Evolutionary conservation across 2,888 invertebrate species (phyloP).

Genomic region (Yponomeuta malinellus): DNA sequence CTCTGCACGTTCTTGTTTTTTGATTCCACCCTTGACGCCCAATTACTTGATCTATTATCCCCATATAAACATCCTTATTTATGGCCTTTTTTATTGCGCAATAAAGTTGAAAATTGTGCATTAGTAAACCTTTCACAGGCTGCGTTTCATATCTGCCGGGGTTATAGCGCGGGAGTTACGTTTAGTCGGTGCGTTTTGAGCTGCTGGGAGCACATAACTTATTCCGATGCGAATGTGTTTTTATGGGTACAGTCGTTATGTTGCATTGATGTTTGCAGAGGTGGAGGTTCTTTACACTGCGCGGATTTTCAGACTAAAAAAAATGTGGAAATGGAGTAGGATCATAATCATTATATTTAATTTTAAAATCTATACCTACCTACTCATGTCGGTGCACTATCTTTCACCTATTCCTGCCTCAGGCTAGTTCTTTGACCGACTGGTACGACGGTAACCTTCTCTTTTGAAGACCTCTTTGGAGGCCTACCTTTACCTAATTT

Average conservation of each 20-base stretch:
- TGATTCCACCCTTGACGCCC: slow-evolving; percentile 43
- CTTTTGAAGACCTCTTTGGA: too few relatives aligned
- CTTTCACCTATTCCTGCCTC: too few relatives aligned
- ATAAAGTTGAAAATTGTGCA: slow-evolving; percentile 67
- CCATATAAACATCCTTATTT: slow-evolving; percentile 62
- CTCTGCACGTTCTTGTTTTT: background rate
- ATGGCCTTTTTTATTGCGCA: slow-evolving; percentile 61
- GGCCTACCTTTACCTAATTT: too few relatives aligned
- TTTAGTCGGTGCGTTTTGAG: slow-evolving; percentile 55
- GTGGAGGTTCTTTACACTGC: background rate
- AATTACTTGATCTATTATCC: slow-evolving; percentile 64
- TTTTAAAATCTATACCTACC: too few relatives aligned
- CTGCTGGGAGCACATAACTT: slow-evolving; percentile 30
- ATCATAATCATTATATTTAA: too few relatives aligned
- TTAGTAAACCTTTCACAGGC: slow-evolving; percentile 66
- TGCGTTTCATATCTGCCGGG: slow-evolving; percentile 47
- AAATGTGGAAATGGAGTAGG: too few relatives aligned
- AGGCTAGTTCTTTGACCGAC: too few relatives aligned
- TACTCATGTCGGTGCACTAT: too few relatives aligned
- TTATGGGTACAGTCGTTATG: slow-evolving; percentile 45
- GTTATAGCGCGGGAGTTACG: slow-evolving; percentile 64
- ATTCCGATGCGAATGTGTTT: slow-evolving; percentile 46
- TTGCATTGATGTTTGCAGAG: background rate
- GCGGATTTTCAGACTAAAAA: background rate
- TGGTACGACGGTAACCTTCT: too few relatives aligned